These are phyloP conservation scores for Epirrhoe alternata DNA, from an alignment of 2,888 invertebrate genomes.

Conservation along the genomic window DNA sequence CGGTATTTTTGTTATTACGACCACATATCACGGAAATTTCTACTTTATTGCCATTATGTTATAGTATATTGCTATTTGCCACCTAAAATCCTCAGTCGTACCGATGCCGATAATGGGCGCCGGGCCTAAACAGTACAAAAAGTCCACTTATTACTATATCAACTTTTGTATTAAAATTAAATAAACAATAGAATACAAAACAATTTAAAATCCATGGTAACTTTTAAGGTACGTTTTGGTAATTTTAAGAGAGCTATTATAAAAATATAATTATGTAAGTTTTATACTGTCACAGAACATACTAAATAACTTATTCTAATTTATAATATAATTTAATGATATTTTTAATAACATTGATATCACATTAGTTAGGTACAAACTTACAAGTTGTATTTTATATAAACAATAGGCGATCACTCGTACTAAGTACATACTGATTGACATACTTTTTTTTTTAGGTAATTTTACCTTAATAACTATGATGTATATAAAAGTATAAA, in stretches of 20 bases:
- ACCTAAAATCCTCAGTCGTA: too few relatives aligned
- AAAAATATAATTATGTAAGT: constrained; percentile 18
- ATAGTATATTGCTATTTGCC: too few relatives aligned
- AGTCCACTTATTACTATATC: neutral
- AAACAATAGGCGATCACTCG: constrained; percentile 26
- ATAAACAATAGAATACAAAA: constrained; percentile 40
- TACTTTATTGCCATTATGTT: too few relatives aligned
- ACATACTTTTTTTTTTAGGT: constrained; percentile 2
- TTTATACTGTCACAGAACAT: constrained; percentile 33
- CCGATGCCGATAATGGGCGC: too few relatives aligned
- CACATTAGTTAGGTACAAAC: constrained; percentile 36
- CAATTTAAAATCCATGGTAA: constrained; percentile 38
- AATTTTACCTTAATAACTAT: constrained; percentile 1
- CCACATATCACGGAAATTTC: too few relatives aligned
- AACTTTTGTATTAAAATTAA: neutral
- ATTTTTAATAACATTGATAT: constrained; percentile 39
- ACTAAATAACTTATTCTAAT: constrained; percentile 10
- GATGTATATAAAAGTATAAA: neutral
- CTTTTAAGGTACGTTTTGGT: constrained; percentile 42
- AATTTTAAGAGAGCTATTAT: constrained; percentile 38
- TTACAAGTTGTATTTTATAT: constrained; percentile 22
- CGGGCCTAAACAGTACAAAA: neutral
- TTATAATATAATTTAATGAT: constrained; percentile 18
- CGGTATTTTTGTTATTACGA: too few relatives aligned
- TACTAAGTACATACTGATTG: constrained; percentile 16